phyloP scores from a whole-genome alignment of 2,888 invertebrate species.

The Andrena trimmerana region DNA sequence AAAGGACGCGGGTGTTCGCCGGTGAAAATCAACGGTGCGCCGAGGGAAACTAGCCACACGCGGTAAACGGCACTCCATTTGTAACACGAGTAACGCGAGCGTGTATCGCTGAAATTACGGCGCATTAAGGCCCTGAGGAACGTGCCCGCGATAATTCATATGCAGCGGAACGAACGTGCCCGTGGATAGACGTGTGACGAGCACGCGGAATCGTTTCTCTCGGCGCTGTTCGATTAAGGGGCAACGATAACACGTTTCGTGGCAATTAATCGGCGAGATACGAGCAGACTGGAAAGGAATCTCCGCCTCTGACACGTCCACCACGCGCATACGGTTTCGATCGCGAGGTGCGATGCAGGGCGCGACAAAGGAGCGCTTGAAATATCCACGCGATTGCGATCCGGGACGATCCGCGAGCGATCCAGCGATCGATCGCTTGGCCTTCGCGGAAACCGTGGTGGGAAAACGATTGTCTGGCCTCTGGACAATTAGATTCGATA shows the following conservation, averaged over 20 bases:
- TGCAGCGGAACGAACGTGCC: conserved; percentile 56
- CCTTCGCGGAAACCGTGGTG: not conserved
- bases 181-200: conserved; percentile 37
- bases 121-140: conserved; percentile 60
- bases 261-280: conserved; percentile 44
- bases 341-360: not conserved
- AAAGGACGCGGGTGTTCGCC: conserved; percentile 4
- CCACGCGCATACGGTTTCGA: not conserved
- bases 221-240: conserved; percentile 39
- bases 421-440: not conserved
- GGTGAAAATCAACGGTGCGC: conserved; percentile 48
- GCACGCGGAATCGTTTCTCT: conserved; percentile 51
- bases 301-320: not conserved
- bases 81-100: conserved; percentile 38
- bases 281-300: conserved; percentile 34
- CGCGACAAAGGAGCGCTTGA: conserved; percentile 3
- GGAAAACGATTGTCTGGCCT: not conserved
- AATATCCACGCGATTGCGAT: conserved; percentile 9
- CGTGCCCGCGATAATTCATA: conserved; percentile 65
- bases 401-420: not conserved
- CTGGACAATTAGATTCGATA: no score
- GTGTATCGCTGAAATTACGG: conserved; percentile 61
- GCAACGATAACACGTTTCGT: conserved; percentile 21
- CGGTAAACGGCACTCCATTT: conserved; percentile 54
- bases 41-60: conserved; percentile 45